Percentiles rank a stretch among this genome's conserved stretches.
Evolutionary conservation across 2,888 invertebrate species (phyloP).

Genomic region (Thymelicus sylvestris): DNA sequence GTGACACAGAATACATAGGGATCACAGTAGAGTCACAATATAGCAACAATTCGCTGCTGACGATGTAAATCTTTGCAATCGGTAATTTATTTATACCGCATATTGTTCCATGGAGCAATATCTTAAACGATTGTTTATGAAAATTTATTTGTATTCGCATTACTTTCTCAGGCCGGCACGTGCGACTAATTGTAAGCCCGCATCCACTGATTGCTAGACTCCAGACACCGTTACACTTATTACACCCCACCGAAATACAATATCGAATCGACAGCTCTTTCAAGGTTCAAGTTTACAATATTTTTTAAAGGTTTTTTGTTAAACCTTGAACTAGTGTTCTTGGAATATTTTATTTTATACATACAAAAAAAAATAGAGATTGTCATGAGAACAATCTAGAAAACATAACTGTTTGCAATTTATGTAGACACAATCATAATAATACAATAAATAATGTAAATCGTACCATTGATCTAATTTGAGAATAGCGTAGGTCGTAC

Average conservation of each 20-base stretch:
- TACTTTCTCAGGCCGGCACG: slow-evolving; percentile 71
- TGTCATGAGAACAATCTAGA: too few relatives aligned
- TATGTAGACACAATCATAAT: too few relatives aligned
- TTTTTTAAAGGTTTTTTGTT: not conserved
- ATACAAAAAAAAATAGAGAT: too few relatives aligned
- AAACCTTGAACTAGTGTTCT: not conserved
- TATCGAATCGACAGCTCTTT: slow-evolving; percentile 18
- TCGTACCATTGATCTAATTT: too few relatives aligned
- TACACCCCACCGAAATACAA: slow-evolving; percentile 49
- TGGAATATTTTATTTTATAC: not conserved
- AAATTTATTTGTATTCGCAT: slow-evolving; percentile 76
- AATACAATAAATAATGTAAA: not conserved
- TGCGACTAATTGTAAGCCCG: slow-evolving; percentile 79
- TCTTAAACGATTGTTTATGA: slow-evolving; percentile 66
- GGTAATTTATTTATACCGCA: not conserved
- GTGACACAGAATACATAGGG: too few relatives aligned
- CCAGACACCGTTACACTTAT: slow-evolving; percentile 72
- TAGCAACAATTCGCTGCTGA: too few relatives aligned
- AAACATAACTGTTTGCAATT: too few relatives aligned
- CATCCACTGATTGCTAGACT: slow-evolving; percentile 75
- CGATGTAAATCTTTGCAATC: not conserved
- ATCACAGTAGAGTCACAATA: too few relatives aligned
- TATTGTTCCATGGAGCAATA: slow-evolving; percentile 45
- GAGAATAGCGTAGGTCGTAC: too few relatives aligned
- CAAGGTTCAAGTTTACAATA: slow-evolving; percentile 19